These are phyloP conservation scores for Orchesellides sinensis DNA, from an alignment of 2,888 invertebrate species.

Conservation along the genomic window DNA sequence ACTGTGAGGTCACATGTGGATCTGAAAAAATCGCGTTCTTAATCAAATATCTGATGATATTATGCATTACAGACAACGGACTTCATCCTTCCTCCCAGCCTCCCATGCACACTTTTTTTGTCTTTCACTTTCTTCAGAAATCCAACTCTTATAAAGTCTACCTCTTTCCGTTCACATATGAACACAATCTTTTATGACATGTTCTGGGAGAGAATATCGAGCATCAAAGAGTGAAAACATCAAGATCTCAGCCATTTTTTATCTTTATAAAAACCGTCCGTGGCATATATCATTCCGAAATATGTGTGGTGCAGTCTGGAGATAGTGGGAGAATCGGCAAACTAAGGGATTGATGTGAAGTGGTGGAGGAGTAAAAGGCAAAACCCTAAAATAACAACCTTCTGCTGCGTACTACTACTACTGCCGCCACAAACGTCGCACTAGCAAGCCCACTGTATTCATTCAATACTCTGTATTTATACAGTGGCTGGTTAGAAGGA, in stretches of 20 bases:
- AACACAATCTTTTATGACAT: constrained; percentile 29
- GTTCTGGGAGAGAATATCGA: constrained; percentile 23
- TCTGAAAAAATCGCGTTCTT: constrained; percentile 30
- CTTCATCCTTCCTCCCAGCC: constrained; percentile 9
- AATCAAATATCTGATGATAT: constrained; percentile 58
- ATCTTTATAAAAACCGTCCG: constrained; percentile 48
- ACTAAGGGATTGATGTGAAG: constrained; percentile 6
- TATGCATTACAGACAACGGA: constrained; percentile 52
- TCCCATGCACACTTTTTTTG: not conserved
- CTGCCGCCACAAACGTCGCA: constrained; percentile 61
- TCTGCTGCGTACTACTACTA: no score
- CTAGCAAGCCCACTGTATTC: constrained; percentile 20
- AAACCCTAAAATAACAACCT: constrained; percentile 48
- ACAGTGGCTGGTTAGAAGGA: not conserved
- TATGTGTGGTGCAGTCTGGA: constrained; percentile 19
- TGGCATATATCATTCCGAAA: constrained; percentile 46
- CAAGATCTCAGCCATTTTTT: constrained; percentile 39
- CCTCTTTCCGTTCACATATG: not conserved
- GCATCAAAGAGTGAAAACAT: constrained; percentile 29
- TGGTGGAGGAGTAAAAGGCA: not conserved
- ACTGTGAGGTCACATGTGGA: not conserved
- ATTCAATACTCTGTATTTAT: constrained; percentile 12
- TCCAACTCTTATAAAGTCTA: not conserved
- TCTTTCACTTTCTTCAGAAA: not conserved
- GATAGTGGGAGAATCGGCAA: constrained; percentile 14